phyloP scores from a whole-genome alignment of 2,888 invertebrate species.

The Drosophila prolongata region DNA sequence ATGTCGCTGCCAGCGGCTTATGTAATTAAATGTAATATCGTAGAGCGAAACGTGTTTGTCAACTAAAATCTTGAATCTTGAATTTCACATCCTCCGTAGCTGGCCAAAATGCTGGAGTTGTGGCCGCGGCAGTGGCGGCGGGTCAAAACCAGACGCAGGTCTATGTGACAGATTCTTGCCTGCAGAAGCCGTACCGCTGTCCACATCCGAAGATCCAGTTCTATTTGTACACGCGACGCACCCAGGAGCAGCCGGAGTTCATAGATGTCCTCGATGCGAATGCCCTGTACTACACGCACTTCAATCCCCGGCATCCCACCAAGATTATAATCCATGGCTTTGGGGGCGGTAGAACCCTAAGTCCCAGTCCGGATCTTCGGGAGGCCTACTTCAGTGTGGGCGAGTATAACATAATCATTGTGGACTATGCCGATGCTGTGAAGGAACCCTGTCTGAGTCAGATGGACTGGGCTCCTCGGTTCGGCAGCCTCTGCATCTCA shows the following conservation, averaged over 20 bases:
- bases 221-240: slow-evolving; percentile 92
- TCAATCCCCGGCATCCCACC: slow-evolving; percentile 91
- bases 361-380: slow-evolving; percentile 93
- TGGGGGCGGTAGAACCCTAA: slow-evolving; percentile 92
- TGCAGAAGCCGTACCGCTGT: slow-evolving; percentile 91
- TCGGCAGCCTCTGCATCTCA: slow-evolving; percentile 90
- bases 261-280: slow-evolving; percentile 89
- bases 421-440: slow-evolving; percentile 92
- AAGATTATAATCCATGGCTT: slow-evolving; percentile 97
- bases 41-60: slow-evolving; percentile 59
- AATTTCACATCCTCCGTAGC: slow-evolving; percentile 47
- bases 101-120: slow-evolving; percentile 69
- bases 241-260: slow-evolving; percentile 90
- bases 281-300: slow-evolving; percentile 90
- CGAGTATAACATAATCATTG: slow-evolving; percentile 93
- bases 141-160: slow-evolving; percentile 86
- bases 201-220: slow-evolving; percentile 94
- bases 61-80: slow-evolving; percentile 22
- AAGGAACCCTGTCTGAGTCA: slow-evolving; percentile 93
- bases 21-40: slow-evolving; percentile 51
- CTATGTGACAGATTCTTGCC: slow-evolving; percentile 92
- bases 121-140: slow-evolving; percentile 69
- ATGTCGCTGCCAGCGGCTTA: slow-evolving; percentile 64
- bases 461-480: slow-evolving; percentile 88
- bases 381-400: slow-evolving; percentile 92